A percentile compares a stretch with the other conserved stretches of the same genome.
These are phyloP conservation scores for Tinea semifulvella DNA, from an alignment of 2,888 invertebrate genomes.

Conservation along the genomic window DNA sequence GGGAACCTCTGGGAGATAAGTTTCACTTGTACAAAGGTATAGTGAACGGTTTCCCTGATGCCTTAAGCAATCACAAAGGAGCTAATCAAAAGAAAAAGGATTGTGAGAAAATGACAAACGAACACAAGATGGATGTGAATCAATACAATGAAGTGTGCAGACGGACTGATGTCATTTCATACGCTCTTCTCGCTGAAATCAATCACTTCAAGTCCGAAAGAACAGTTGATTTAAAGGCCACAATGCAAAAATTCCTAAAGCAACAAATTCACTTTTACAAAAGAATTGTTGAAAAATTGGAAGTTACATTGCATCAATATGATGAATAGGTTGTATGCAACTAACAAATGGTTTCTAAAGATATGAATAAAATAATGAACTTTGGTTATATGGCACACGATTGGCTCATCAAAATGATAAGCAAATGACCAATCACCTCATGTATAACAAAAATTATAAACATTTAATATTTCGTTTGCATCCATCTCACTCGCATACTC, in stretches of 20 bases:
- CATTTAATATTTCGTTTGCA: no score
- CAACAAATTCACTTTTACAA: conserved; percentile 95
- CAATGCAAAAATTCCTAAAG: conserved; percentile 85
- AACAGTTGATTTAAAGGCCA: conserved; percentile 83
- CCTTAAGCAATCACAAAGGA: conserved; percentile 87
- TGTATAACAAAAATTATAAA: no score
- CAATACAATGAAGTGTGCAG: conserved; percentile 83
- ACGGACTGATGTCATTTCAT: conserved; percentile 91
- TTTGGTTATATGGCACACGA: no score
- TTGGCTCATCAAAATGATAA: no score
- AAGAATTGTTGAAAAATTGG: conserved; percentile 78
- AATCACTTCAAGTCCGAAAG: conserved; percentile 91
- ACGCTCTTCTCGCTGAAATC: conserved; percentile 93
- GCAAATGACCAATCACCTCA: no score
- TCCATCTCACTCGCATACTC: no score
- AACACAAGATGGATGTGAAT: conserved; percentile 83
- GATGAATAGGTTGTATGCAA: conserved; percentile 42
- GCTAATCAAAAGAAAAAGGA: conserved; percentile 90
- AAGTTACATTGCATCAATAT: conserved; percentile 61
- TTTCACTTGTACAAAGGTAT: conserved; percentile 95
- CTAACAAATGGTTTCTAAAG: no score
- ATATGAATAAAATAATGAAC: no score
- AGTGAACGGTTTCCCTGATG: conserved; percentile 89
- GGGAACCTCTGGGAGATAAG: conserved; percentile 90
- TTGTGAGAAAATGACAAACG: conserved; percentile 80